Evolutionary conservation across 2,113 vertebrate species (phyloP).

Genomic region (Lates calcarifer): DNA sequence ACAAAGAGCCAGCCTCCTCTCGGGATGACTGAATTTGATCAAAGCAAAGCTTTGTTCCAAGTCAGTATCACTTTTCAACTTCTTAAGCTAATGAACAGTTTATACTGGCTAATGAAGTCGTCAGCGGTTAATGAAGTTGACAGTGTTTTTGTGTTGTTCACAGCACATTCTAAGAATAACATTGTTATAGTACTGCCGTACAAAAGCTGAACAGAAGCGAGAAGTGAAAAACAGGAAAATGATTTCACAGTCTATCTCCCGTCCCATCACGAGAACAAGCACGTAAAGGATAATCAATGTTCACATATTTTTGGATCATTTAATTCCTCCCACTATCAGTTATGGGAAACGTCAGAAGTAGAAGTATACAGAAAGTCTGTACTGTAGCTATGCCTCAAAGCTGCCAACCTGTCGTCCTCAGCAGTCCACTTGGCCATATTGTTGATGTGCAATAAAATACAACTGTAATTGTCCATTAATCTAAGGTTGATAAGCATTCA

Average conservation of each 20-base stretch:
- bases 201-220: conserved; percentile 19
- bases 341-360: conserved; percentile 27
- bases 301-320: conserved; percentile 55
- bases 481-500: conserved; percentile 74
- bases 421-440: conserved; percentile 62
- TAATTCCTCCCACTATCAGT: conserved; percentile 34
- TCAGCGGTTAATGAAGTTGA: conserved; percentile 62
- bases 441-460: conserved; percentile 77
- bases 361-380: conserved; percentile 8
- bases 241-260: conserved; percentile 48
- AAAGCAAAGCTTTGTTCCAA: conserved; percentile 78
- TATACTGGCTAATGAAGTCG: conserved; percentile 68
- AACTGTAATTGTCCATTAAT: conserved; percentile 81
- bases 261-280: conserved; percentile 23
- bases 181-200: conserved; percentile 2
- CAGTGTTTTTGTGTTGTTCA: conserved; percentile 67
- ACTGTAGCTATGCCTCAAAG: conserved; percentile 5
- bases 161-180: conserved; percentile 59
- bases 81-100: conserved; percentile 75
- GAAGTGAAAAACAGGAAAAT: conserved; percentile 9
- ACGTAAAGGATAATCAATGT: conserved; percentile 58
- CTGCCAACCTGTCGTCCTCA: conserved; percentile 38
- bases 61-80: conserved; percentile 72
- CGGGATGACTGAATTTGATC: conserved; percentile 69
- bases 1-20: conserved; percentile 70